A percentile compares a stretch with the other conserved stretches of the same genome.
Evolutionary conservation across 1,140 invertebrate species (phyloP).

Genomic region (Drosophila parvula): DNA sequence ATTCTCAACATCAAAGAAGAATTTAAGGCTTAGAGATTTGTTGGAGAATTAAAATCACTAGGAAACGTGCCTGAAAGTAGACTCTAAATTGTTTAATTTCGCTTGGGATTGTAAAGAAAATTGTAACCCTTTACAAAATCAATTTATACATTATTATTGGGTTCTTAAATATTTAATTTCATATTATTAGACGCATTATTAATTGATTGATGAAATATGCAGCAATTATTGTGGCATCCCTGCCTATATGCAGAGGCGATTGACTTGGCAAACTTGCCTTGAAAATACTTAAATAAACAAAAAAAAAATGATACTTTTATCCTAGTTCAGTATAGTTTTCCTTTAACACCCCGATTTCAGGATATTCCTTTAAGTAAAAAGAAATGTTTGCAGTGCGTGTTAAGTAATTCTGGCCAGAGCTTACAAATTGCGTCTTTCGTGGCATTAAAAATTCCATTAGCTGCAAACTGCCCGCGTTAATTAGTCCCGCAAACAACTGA

Average conservation of each 20-base stretch:
- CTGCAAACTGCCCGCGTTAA: conserved; percentile 71
- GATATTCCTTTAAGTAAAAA: too few species aligned
- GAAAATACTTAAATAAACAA: too few species aligned
- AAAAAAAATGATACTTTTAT: too few species aligned
- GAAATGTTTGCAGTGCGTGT: not conserved
- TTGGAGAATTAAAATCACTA: not conserved
- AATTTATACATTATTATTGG: not conserved
- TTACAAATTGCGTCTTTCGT: conserved; percentile 45
- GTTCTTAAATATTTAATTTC: too few species aligned
- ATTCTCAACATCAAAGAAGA: not conserved
- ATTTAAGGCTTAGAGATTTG: not conserved
- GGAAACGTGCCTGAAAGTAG: not conserved
- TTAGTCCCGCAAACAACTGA: conserved; percentile 54
- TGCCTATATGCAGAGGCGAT: too few species aligned
- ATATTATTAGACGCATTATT: too few species aligned
- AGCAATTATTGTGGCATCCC: too few species aligned
- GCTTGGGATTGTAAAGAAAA: too few species aligned
- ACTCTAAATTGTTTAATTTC: not conserved
- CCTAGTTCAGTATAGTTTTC: too few species aligned
- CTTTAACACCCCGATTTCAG: too few species aligned
- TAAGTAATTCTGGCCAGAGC: conserved; percentile 18
- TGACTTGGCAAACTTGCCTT: too few species aligned
- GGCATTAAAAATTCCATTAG: conserved; percentile 81
- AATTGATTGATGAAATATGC: too few species aligned
- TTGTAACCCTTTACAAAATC: not conserved